phyloP scores from a whole-genome alignment of 2,797 vertebrate species.

The Philypnodon macrostomus region DNA sequence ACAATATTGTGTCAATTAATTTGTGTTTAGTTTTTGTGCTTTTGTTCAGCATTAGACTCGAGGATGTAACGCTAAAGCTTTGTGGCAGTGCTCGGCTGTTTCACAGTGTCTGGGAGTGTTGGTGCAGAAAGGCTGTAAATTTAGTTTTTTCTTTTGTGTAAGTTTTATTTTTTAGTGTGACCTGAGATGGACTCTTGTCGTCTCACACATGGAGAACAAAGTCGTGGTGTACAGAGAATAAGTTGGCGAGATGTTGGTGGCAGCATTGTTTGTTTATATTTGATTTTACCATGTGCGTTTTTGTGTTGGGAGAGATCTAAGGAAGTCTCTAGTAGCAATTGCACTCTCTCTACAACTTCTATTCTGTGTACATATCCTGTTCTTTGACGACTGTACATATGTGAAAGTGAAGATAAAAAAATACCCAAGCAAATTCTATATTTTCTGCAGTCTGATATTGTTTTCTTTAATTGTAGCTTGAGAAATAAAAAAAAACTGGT shows the following conservation, averaged over 20 bases:
- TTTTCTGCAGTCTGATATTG: conserved; percentile 83
- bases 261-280: conserved; percentile 58
- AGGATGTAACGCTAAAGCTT: conserved; percentile 31
- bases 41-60: conserved; percentile 24
- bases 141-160: conserved; percentile 50
- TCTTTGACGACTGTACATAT: conserved; percentile 84
- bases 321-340: conserved; percentile 69
- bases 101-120: conserved; percentile 46
- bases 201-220: conserved; percentile 71
- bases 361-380: conserved; percentile 80
- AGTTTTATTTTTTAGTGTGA: conserved; percentile 67
- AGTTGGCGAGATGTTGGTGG: conserved; percentile 61
- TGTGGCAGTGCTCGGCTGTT: conserved; percentile 27
- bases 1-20: conserved; percentile 49
- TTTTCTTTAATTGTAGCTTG: conserved; percentile 84
- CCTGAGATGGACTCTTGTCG: conserved; percentile 50
- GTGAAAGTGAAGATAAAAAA: conserved; percentile 79
- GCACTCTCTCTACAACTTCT: conserved; percentile 63
- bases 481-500: conserved; percentile 81
- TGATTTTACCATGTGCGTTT: conserved; percentile 56
- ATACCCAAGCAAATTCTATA: conserved; percentile 83
- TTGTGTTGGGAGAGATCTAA: conserved; percentile 61
- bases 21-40: conserved; percentile 27
- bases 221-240: conserved; percentile 74
- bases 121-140: conserved; percentile 70